Percentiles rank a stretch among this genome's conserved stretches.
phyloP scores from a whole-genome alignment of 2,888 invertebrate species.

The Asteroscopus sphinx region DNA sequence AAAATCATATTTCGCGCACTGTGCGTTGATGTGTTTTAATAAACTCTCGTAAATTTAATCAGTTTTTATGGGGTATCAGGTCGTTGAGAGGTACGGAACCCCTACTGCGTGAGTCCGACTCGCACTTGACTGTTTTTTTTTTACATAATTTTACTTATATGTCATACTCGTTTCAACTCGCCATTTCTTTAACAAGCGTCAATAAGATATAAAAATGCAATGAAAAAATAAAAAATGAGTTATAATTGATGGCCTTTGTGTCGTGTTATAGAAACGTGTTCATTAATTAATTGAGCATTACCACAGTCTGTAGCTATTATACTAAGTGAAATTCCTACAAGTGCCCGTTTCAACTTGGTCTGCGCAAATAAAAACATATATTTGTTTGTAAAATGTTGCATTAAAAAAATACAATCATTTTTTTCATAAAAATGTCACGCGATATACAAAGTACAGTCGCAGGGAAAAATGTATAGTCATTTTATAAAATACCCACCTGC shows the following conservation, averaged over 20 bases:
- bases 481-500: constrained; percentile 47
- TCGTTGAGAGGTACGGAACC: no score
- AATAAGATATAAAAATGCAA: constrained; percentile 45
- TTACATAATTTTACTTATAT: constrained; percentile 17
- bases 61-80: no score
- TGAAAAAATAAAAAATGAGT: constrained; percentile 49
- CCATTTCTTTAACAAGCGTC: constrained; percentile 39
- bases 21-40: no score
- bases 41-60: no score
- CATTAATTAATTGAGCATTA: constrained; percentile 56
- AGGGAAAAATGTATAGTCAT: constrained; percentile 25
- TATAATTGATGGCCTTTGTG: constrained; percentile 54
- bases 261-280: constrained; percentile 44
- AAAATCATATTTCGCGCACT: no score
- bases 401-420: constrained; percentile 48
- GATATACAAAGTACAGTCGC: constrained; percentile 31
- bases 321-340: constrained; percentile 50
- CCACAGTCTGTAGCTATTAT: constrained; percentile 41
- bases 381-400: constrained; percentile 45
- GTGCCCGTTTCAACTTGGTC: constrained; percentile 14
- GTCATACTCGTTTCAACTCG: constrained; percentile 19
- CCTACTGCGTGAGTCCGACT: no score
- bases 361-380: constrained; percentile 40
- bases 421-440: constrained; percentile 52
- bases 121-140: no score